Base-by-base conservation (phyloP, 2,113 vertebrate species). In the Halichoeres trimaculatus region DNA sequence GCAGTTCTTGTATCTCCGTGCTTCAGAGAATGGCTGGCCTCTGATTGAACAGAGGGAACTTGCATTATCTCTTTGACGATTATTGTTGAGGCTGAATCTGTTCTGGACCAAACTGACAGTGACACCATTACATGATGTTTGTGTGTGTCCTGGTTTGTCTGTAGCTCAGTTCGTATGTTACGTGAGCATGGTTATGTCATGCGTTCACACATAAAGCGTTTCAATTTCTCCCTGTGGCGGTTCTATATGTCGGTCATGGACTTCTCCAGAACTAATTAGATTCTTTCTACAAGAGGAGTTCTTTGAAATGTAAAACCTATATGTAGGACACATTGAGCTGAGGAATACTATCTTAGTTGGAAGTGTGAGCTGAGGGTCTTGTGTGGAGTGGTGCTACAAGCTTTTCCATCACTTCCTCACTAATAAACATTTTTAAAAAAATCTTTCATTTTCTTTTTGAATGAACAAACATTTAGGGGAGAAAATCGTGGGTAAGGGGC, bases 151-250 rank as follows among this genome's bases (percentile, higher is more conserved):
- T 1, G 0, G 12, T 76, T 69, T 55, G 45, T 60, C 7, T 41
- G 23, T 74, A 38, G 51, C 47, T 70, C 36, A 70, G 14, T 67
- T 12, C 26, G 54, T 34, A 5, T 35, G 54, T 74, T 87, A 70
- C 52, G 50, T 82, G 68, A 81, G 70, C 35, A 2, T 60, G 65
- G 66, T 83, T 81, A 78, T 63, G 63, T 66, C 70, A 69, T 47
- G 38, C 19, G 35, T 57, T 58, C 41, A 14, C 47, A 58, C 19
- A 6, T 51, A 17, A 48, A n/a, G 45, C n/a, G 56, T 34, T 8
- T 55, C 26, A 35, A 56, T 73, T 63, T 57, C 35, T 12, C 24
- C 76, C 62, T 8, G 12, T 50, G 55, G 74, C 65, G 52, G 19
- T 77, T 51, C 57, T 20, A 58, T 23, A 35, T 78, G 76, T 70